A percentile compares a stretch with the other conserved stretches of the same genome.
Conservation (phyloP, 1,140 invertebrate genomes). For the Drosophila ironensis region DNA sequence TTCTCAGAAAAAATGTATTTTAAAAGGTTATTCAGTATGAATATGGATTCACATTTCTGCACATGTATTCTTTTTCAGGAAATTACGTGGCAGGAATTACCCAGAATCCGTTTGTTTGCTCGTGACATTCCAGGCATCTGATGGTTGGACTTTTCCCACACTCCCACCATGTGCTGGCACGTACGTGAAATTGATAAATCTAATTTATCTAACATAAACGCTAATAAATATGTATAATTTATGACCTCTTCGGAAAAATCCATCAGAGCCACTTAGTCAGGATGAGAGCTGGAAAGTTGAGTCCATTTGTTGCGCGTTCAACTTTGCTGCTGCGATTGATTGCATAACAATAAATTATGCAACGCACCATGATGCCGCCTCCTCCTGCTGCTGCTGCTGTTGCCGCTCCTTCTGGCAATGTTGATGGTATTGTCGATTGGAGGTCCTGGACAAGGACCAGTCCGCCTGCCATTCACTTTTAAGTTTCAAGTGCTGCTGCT, state of each 20-base stretch:
- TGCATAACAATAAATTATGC: conserved; percentile 62
- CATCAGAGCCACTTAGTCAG: conserved; percentile 18
- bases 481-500: conserved; percentile 33
- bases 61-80: neutral
- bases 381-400: neutral
- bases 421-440: conserved; percentile 24
- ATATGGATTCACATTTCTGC: neutral
- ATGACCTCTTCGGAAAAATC: conserved; percentile 10
- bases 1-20: no score
- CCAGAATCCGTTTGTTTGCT: conserved; percentile 8
- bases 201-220: conserved; percentile 36
- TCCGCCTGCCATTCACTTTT: conserved; percentile 18
- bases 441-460: conserved; percentile 28
- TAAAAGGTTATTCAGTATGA: neutral
- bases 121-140: neutral
- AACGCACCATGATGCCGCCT: conserved; percentile 35
- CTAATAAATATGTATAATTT: conserved; percentile 39
- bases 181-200: conserved; percentile 9
- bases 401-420: neutral
- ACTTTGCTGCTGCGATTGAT: conserved; percentile 31
- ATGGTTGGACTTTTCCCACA: neutral
- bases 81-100: conserved; percentile 67
- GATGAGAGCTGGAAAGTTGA: conserved; percentile 10
- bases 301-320: conserved; percentile 37
- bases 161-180: neutral